Evolutionary conservation across 2,113 vertebrate genomes (phyloP).

Genomic region (Gambusia affinis): DNA sequence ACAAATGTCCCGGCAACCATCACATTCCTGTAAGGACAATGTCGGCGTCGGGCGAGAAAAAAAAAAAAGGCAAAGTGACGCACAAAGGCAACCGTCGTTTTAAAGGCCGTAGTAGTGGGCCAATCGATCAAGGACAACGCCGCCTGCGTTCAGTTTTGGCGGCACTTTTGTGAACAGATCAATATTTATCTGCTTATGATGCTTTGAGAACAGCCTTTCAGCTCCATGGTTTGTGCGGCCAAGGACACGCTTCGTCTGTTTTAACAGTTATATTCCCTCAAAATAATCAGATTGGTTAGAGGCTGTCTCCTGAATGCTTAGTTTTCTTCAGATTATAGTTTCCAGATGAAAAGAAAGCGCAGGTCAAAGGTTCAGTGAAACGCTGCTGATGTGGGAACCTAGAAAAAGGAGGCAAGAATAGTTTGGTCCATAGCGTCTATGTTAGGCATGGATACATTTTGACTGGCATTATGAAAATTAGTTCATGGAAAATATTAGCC

Average conservation of each 20-base stretch:
- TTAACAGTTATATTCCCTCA: conserved; percentile 32
- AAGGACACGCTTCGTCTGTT: conserved; percentile 49
- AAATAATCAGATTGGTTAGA: conserved; percentile 40
- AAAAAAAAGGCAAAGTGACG: conserved; percentile 41
- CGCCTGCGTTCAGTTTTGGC: conserved; percentile 43
- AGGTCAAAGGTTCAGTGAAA: not conserved
- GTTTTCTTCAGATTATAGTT: not conserved
- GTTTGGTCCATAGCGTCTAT: not conserved
- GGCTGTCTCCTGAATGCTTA: conserved; percentile 23
- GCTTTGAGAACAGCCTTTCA: conserved; percentile 50
- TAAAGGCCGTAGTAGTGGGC: conserved; percentile 27
- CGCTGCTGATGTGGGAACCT: not conserved
- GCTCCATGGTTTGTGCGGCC: conserved; percentile 31
- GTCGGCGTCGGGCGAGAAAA: not conserved
- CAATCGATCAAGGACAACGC: conserved; percentile 57
- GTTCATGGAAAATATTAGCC: not conserved
- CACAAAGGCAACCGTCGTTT: conserved; percentile 33
- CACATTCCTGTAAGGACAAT: conserved; percentile 37
- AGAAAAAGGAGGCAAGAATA: not conserved
- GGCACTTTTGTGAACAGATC: conserved; percentile 39
- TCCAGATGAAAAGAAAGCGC: not conserved
- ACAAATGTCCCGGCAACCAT: conserved; percentile 38
- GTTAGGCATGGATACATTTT: not conserved
- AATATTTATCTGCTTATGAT: conserved; percentile 70
- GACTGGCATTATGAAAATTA: not conserved